Conservation (phyloP, 2,888 invertebrate species). For the Parnassius orleans region DNA sequence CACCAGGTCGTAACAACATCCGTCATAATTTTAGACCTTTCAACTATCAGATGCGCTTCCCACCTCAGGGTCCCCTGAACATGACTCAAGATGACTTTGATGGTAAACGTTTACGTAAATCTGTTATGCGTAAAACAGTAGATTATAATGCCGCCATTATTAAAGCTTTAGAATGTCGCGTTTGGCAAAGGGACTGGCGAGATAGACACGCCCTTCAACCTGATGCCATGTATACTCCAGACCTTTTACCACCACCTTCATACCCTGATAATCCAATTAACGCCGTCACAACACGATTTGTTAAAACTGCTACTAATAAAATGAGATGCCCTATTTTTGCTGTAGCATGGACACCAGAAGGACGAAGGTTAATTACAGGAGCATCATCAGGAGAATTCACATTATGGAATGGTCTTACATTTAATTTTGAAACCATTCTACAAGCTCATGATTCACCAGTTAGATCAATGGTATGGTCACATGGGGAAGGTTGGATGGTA, state of each 20-base stretch:
- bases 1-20: conserved; percentile 69
- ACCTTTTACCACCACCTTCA: conserved; percentile 95
- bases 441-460: conserved; percentile 99
- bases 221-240: conserved; percentile 96
- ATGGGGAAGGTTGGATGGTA: conserved; percentile 99
- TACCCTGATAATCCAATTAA: conserved; percentile 97
- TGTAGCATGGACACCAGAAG: conserved; percentile 99
- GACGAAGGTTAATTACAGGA: conserved; percentile 97
- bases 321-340: conserved; percentile 99
- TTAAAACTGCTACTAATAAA: conserved; percentile 99
- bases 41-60: conserved; percentile 76
- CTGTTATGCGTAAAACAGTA: conserved; percentile 98
- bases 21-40: conserved; percentile 75
- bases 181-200: conserved; percentile 96
- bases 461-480: conserved; percentile 99
- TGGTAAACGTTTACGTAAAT: conserved; percentile 96
- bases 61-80: conserved; percentile 81
- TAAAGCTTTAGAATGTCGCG: conserved; percentile 93
- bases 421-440: conserved; percentile 99
- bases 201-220: conserved; percentile 95
- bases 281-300: conserved; percentile 96
- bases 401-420: conserved; percentile 99
- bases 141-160: conserved; percentile 98
- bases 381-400: conserved; percentile 99
- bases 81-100: conserved; percentile 95